Evolutionary conservation across 2,888 invertebrate genomes (phyloP), one percentile per base, ranked within the genome.

Genomic region (Amiota communis): DNA sequence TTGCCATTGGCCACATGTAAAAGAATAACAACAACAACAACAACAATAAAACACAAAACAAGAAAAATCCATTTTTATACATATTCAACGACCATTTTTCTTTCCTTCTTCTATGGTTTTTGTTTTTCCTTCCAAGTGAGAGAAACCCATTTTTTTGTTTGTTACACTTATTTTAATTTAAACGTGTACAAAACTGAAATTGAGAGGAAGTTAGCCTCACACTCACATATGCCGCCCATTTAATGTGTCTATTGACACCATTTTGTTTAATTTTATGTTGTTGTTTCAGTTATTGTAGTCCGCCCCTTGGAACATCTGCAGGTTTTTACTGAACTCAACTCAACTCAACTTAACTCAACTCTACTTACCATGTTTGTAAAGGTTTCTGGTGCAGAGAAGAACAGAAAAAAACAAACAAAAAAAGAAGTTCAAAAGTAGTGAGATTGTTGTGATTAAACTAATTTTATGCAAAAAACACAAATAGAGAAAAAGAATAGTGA

Each of bases 201-300:
- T 63, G 47, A 4, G 6, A 36, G 36, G 8, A 36, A 63, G 63
- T 63, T 36, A 63, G 63, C 36, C 63, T 63, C 36, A 46, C 78
- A 78, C 81, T 82, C 23, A 23, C 3, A 23, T 23, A 23, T 23
- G 36, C 36, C 82, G 84, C 86, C 86, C 82, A 75, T 79, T 85
- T 85, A 83, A 85, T 83, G 84, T 79, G 78, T 83, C 80, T 74
- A 83, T 83, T 83, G 86, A 85, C 83, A 83, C 86, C 78, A 63
- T 63, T 63, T 63, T 63, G 36, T 23, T 63, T 63, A 63, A 63
- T 63, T 12, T 63, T 36, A n/a, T 36, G n/a, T 36, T 46, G 13
- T 63, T 63, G 12, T 13, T 36, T 63, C 46, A 47, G 12, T 46
- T 46, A 36, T 63, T 63, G 46, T 63, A 13, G n/a, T 63, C 10